Conservation (phyloP, 2,888 invertebrate genomes). For the Drosophila seclusa region DNA sequence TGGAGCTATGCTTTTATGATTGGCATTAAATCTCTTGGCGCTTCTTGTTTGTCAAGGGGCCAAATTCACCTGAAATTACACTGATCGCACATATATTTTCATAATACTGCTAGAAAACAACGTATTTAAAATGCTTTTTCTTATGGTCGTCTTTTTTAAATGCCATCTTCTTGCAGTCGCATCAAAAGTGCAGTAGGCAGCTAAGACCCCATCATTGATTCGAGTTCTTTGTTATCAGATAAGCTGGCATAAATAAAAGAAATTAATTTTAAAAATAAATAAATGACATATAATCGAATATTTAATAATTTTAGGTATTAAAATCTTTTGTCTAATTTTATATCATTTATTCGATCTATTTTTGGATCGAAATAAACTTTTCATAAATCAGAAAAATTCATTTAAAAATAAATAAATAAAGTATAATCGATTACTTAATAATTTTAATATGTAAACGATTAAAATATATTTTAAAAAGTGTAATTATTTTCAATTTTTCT, state of each 20-base stretch:
- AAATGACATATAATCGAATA: neutral
- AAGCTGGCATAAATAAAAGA: neutral
- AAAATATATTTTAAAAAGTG: neutral
- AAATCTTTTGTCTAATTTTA: neutral
- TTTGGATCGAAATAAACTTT: neutral
- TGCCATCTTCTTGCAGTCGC: neutral
- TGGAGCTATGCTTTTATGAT: conserved; percentile 56
- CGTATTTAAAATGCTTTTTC: neutral
- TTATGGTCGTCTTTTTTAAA: no score
- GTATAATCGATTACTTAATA: neutral
- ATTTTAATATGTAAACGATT: neutral
- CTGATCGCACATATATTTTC: neutral
- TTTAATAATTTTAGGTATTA: neutral
- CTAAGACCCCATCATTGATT: neutral
- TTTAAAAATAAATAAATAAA: neutral
- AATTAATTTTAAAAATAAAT: neutral
- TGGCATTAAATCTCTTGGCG: conserved; percentile 58
- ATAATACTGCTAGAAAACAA: neutral
- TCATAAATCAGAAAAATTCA: neutral
- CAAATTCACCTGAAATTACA: conserved; percentile 7
- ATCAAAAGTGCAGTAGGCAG: neutral
- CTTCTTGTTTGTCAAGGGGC: conserved; percentile 8
- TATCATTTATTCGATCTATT: neutral
- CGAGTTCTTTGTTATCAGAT: neutral
- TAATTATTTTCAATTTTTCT: no score